Evolutionary conservation across 2,888 invertebrate genomes (phyloP).

Genomic region (Calameuta idolon): DNA sequence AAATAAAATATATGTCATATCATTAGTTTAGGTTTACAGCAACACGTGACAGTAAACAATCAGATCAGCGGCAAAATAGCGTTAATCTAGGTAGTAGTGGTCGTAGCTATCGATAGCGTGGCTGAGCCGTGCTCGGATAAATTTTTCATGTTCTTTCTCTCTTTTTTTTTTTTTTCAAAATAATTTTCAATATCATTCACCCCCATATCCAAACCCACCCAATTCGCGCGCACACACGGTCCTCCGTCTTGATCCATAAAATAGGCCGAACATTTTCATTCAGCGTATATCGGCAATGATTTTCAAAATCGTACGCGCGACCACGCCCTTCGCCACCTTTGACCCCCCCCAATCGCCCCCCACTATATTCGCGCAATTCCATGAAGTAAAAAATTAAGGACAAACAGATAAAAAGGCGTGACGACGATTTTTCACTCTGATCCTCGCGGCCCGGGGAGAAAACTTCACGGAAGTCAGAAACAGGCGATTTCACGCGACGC

Average conservation of each 20-base stretch:
- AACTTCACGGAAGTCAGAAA: slow-evolving; percentile 56
- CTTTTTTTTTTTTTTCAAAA: slow-evolving; percentile 23
- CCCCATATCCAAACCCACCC: slow-evolving; percentile 8
- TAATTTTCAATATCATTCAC: slow-evolving; percentile 12
- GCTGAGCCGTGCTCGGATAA: slow-evolving; percentile 29
- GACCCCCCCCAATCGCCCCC: slow-evolving; percentile 7
- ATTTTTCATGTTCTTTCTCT: slow-evolving; percentile 14
- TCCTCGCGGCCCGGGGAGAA: slow-evolving; percentile 9
- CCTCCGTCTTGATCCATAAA: not conserved
- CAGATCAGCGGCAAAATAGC: slow-evolving; percentile 65
- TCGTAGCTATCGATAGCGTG: slow-evolving; percentile 60
- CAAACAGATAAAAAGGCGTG: slow-evolving; percentile 22
- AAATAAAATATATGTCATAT: slow-evolving; percentile 65
- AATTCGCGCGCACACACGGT: not conserved
- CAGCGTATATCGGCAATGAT: slow-evolving; percentile 15
- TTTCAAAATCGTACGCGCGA: slow-evolving; percentile 1
- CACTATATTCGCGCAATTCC: not conserved
- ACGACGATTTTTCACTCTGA: slow-evolving; percentile 19
- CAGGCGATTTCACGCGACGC: slow-evolving; percentile 26
- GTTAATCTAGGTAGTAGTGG: slow-evolving; percentile 63
- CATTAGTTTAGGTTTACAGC: slow-evolving; percentile 63
- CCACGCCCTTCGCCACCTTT: slow-evolving; percentile 17
- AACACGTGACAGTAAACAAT: slow-evolving; percentile 66
- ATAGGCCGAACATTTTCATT: slow-evolving; percentile 26
- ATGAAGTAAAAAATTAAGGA: not conserved